phyloP scores from a whole-genome alignment of 2,113 vertebrate species.

The Sphyrna mokarran region DNA sequence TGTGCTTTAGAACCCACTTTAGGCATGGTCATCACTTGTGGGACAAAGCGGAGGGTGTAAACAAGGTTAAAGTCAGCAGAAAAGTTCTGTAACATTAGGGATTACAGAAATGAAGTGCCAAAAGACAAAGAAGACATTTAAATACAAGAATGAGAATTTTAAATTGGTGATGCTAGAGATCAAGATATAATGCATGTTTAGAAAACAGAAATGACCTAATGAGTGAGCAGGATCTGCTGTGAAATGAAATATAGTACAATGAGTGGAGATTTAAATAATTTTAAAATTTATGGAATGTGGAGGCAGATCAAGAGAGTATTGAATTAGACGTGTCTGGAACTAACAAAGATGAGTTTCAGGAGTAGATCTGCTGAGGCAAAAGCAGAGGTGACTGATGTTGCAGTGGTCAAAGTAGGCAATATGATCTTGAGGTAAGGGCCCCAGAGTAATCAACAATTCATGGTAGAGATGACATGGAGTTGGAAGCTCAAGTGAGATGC shows the following conservation, averaged over 20 bases:
- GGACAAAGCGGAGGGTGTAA: neutral
- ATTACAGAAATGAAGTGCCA: too few relatives aligned
- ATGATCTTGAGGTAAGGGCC: too few relatives aligned
- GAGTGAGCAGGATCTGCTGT: neutral
- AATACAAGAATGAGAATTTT: neutral
- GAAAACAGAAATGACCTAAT: neutral
- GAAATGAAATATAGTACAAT: neutral
- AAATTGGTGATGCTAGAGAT: neutral
- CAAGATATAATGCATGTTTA: neutral
- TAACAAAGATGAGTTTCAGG: neutral
- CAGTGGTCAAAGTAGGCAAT: neutral
- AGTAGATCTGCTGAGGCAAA: neutral
- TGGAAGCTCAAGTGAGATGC: neutral
- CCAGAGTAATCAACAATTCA: neutral
- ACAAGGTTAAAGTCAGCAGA: neutral
- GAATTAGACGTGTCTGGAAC: neutral
- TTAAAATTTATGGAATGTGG: neutral
- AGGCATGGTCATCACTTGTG: neutral
- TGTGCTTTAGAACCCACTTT: neutral
- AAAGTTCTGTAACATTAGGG: neutral
- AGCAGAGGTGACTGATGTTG: neutral
- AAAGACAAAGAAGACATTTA: neutral
- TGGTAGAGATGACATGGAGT: neutral
- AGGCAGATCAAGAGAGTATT: neutral
- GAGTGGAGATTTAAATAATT: neutral